Evolutionary conservation across 2,888 invertebrate species (phyloP), one percentile per base, ranked within the genome.

Genomic region (Drosophila tanythrix): DNA sequence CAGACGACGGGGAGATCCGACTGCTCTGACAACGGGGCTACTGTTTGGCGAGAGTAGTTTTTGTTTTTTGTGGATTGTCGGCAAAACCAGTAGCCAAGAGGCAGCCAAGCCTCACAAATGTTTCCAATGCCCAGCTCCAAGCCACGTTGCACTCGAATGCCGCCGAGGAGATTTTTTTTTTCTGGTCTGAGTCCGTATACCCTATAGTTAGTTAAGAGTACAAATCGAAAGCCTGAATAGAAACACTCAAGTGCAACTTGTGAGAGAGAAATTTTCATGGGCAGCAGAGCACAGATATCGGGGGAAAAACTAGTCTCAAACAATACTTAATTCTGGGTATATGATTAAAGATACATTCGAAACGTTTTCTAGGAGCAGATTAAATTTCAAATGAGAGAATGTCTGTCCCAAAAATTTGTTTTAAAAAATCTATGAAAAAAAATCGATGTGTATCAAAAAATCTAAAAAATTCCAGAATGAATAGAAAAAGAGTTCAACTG

Each of bases 121-220:
- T 21, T 31, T 52, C 58, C 61, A 67, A 38, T 59, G 53, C 73
- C 59, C 58, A 43, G 48, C 76, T 76, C 62, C 74, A 71, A 71
- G 86, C 86, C 86, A 83, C 88, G 87, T 86, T 88, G 83, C 83
- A 83, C 78, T 83, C 78, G 81, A 88, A 70, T 85, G 83, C 76
- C 66, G 66, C 56, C 76, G 62, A 67, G 69, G 70, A 77, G 74
- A 74, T 77, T 80, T 67, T 25, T 2, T 2, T 48, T 53, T 35
- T 25, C 33, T 4, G 25, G 60, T 46, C 25, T 50, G 18, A 25
- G 40, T 33, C 31, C 50, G 31, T 48, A 83, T 85, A 72, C 86
- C 70, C 83, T 72, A 51, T 57, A 53, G 35, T 68, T 63, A n/a
- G 29, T 35, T 27, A 13, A 11, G 38, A 5, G 25, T n/a, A 56